phyloP scores from a whole-genome alignment of 1,140 invertebrate genomes.

The Sminthurinus signatus region DNA sequence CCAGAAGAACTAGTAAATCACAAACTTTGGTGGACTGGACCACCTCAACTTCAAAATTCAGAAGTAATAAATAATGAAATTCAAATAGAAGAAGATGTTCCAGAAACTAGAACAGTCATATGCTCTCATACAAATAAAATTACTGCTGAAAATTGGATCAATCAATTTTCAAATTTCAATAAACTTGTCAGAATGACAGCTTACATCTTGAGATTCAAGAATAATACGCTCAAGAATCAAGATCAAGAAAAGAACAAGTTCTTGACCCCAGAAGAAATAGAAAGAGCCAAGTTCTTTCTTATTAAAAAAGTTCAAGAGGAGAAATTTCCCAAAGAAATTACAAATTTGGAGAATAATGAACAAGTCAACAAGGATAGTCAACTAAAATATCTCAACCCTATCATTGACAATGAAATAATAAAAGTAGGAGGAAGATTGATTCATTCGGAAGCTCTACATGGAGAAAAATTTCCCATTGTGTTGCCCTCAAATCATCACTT shows the following conservation, averaged over 20 bases:
- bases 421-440: neutral
- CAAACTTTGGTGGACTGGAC: conserved; percentile 8
- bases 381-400: neutral
- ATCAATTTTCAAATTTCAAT: neutral
- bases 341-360: neutral
- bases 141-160: neutral
- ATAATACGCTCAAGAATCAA: too few species aligned
- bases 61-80: neutral
- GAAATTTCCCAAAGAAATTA: neutral
- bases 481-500: neutral
- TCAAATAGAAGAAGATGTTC: neutral
- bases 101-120: neutral
- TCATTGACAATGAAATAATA: neutral
- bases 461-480: conserved; percentile 1
- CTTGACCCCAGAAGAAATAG: too few species aligned
- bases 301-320: neutral
- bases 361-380: neutral
- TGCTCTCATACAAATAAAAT: neutral
- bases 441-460: neutral
- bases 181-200: neutral
- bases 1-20: conserved; percentile 33
- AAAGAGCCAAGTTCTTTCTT: neutral
- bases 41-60: neutral
- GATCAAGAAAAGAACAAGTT: too few species aligned
- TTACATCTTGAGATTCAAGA: too few species aligned